Base-by-base conservation (phyloP, 2,797 vertebrate genomes). In the Halcyon badia region DNA sequence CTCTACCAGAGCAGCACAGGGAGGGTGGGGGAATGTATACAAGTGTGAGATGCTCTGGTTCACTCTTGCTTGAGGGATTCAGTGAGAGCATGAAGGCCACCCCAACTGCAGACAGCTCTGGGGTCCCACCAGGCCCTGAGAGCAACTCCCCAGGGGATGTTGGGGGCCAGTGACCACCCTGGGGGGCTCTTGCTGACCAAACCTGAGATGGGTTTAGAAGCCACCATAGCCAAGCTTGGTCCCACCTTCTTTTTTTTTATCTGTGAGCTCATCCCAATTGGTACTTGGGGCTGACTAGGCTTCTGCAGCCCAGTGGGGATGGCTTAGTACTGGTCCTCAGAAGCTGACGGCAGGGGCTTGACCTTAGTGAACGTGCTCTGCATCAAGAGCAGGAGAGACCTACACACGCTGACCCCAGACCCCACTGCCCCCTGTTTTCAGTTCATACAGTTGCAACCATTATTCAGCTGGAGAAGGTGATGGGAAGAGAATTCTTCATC, bases 231-330 rank as follows among this genome's bases (percentile, higher is more conserved):
- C 70, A 35, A 41, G n/a, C 18, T 66, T 4, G 0, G 17, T 42
- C 31, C n/a, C 14, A 5, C 72, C 18, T 62, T 9, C 22, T 48
- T 1, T 16, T 69, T 93, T 62, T 73, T 35, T 35, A 35, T 35
- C 35, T 46, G 7, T 51, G 56, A 92, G 48, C 46, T 17, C 33
- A 26, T 51, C 33, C 33, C 79, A 39, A 0, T 39, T 0, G 1
- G 17, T n/a, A 5, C 0, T 1, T 2, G 22, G 21, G 31, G 17
- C 24, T n/a, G 9, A 9, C 1, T 7, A 5, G 51, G 37, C n/a
- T 75, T 52, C 24, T 6, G 7, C 70, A 57, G 33, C 54, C n/a
- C 4, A 0, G 6, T 0, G 4, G 49, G 49, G 58, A 44, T 4
- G 3, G 21, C 14, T 22, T 1, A 0, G 51, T n/a, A 77, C 56